These are phyloP conservation scores for Leucosticte australis DNA, from an alignment of 2,113 vertebrate genomes.

Conservation along the genomic window DNA sequence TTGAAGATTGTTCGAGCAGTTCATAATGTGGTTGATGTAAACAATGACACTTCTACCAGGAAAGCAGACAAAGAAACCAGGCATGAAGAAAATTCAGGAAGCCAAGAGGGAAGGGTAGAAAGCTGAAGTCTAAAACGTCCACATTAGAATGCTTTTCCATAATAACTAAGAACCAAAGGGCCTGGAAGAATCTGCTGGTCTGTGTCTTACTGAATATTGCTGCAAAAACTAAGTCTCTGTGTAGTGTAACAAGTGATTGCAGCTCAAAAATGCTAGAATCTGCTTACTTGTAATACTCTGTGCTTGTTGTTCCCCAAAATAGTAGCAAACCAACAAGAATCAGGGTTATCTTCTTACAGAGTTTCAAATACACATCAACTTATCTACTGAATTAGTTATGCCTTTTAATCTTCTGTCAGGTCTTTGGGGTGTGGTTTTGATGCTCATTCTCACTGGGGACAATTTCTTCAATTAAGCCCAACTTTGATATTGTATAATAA, in stretches of 20 bases:
- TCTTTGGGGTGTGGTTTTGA: background rate
- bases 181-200: background rate
- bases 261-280: background rate
- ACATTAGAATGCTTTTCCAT: background rate
- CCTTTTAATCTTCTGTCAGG: background rate
- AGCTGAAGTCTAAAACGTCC: background rate
- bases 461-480: background rate
- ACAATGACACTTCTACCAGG: background rate
- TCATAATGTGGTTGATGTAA: background rate
- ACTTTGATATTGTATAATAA: background rate
- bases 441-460: background rate
- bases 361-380: background rate
- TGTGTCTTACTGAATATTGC: background rate
- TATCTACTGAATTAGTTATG: background rate
- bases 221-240: background rate
- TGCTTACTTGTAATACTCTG: background rate
- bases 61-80: background rate
- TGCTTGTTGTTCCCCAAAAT: background rate
- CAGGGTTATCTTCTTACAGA: background rate
- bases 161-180: background rate
- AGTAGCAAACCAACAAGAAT: background rate
- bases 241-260: background rate
- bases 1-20: background rate
- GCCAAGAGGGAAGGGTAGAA: background rate
- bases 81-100: background rate